Conservation (phyloP, 2,888 invertebrate species). For the Drosophila emarginata region DNA sequence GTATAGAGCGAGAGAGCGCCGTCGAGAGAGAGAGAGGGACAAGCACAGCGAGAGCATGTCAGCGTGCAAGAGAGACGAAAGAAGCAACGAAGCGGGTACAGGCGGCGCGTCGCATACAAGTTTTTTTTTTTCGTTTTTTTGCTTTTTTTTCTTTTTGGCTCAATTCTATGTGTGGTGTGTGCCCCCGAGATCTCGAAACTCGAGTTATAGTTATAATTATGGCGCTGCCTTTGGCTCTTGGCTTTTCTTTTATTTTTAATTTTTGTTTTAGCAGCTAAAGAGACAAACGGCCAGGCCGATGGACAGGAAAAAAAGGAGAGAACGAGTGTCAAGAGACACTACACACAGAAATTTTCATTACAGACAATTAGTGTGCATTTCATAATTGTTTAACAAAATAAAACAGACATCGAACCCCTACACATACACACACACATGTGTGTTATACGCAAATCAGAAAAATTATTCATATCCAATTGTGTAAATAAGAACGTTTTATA, state of each 20-base stretch:
- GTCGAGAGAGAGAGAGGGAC: slow-evolving; percentile 8
- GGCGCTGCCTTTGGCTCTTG: slow-evolving; percentile 51
- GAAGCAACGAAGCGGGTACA: slow-evolving; percentile 60
- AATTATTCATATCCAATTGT: slow-evolving; percentile 19
- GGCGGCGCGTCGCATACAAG: slow-evolving; percentile 70
- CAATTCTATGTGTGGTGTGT: slow-evolving; percentile 35
- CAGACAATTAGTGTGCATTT: slow-evolving; percentile 80
- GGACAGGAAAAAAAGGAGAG: slow-evolving; percentile 17
- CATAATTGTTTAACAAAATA: slow-evolving; percentile 79
- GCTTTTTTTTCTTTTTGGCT: slow-evolving; percentile 48
- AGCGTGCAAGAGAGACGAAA: slow-evolving; percentile 8
- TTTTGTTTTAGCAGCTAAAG: slow-evolving; percentile 67
- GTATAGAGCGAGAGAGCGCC: slow-evolving; percentile 39
- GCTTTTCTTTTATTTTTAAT: slow-evolving; percentile 71
- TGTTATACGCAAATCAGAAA: slow-evolving; percentile 19
- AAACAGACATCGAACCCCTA: slow-evolving; percentile 15
- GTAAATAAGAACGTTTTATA: slow-evolving; percentile 6
- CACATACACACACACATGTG: slow-evolving; percentile 5
- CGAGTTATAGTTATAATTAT: slow-evolving; percentile 78
- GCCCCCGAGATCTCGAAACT: slow-evolving; percentile 61
- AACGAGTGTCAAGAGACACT: slow-evolving; percentile 23
- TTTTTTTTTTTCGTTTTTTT: slow-evolving; percentile 65
- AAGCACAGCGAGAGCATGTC: slow-evolving; percentile 22
- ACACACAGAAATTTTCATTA: slow-evolving; percentile 67
- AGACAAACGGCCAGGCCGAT: slow-evolving; percentile 30